These are phyloP conservation scores for Cataglyphis hispanica DNA, from an alignment of 1,140 invertebrate genomes.

Conservation along the genomic window DNA sequence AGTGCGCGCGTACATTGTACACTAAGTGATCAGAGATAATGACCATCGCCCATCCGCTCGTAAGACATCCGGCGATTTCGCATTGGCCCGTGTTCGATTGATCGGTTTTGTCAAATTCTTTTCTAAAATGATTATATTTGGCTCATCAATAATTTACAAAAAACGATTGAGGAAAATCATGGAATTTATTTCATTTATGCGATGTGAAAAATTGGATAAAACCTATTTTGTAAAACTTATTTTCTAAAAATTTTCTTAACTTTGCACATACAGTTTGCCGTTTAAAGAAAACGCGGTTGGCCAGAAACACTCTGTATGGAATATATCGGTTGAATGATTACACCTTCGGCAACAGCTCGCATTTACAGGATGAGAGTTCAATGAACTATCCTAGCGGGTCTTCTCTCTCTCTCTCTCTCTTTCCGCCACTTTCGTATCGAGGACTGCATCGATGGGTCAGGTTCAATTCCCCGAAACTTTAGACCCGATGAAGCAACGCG, in stretches of 20 bases:
- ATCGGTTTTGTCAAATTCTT: not conserved
- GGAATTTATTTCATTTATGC: not conserved
- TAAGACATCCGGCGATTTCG: constrained; percentile 48
- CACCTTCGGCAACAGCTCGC: constrained; percentile 24
- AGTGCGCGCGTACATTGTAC: constrained; percentile 18
- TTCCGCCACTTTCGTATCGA: constrained; percentile 33
- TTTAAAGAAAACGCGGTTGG: constrained; percentile 1
- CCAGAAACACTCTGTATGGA: constrained; percentile 6
- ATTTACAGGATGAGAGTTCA: constrained; percentile 37
- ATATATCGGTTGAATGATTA: constrained; percentile 22
- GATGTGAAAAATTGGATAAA: not conserved
- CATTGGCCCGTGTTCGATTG: not conserved
- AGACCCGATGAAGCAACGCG: constrained; percentile 33
- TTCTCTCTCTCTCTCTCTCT: not conserved
- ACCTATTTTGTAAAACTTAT: constrained; percentile 10
- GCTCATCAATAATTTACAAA: not conserved
- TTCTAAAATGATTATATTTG: not conserved
- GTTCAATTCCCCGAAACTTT: constrained; percentile 52
- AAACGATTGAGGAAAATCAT: not conserved
- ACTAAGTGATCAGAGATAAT: constrained; percentile 44
- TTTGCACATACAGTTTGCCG: not conserved
- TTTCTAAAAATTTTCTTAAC: not conserved
- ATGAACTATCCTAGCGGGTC: constrained; percentile 28
- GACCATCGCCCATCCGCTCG: constrained; percentile 30
- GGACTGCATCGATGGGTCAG: constrained; percentile 45